phyloP scores from a whole-genome alignment of 2,113 vertebrate genomes.

The Malurus cyaneus region DNA sequence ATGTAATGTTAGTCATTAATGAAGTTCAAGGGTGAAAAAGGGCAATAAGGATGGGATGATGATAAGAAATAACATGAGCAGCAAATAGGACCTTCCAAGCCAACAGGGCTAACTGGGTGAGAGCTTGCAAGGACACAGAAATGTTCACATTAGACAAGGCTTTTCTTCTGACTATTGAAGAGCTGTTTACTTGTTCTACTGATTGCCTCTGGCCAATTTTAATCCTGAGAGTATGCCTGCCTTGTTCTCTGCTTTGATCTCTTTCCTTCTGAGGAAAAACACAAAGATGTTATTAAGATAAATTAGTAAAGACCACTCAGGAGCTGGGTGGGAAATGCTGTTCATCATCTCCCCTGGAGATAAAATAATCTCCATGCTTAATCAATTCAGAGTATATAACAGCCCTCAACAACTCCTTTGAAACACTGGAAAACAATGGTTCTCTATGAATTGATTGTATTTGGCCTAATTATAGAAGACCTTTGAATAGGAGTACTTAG shows the following conservation, averaged over 20 bases:
- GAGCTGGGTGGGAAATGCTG: slow-evolving; percentile 54
- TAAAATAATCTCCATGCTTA: slow-evolving; percentile 36
- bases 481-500: not conserved
- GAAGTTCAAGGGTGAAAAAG: not conserved
- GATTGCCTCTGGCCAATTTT: slow-evolving; percentile 50
- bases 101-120: not conserved
- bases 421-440: slow-evolving; percentile 17
- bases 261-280: slow-evolving; percentile 45
- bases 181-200: slow-evolving; percentile 43
- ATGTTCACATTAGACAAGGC: not conserved
- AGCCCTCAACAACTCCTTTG: not conserved
- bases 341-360: slow-evolving; percentile 46
- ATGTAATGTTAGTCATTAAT: not conserved
- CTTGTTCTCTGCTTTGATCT: slow-evolving; percentile 56
- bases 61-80: not conserved
- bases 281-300: slow-evolving; percentile 64
- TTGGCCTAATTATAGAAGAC: slow-evolving; percentile 1
- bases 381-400: not conserved
- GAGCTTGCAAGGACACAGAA: not conserved
- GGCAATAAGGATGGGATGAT: not conserved
- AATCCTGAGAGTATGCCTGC: slow-evolving; percentile 20
- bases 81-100: not conserved
- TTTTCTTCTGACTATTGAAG: slow-evolving; percentile 23
- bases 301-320: slow-evolving; percentile 46
- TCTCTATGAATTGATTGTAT: not conserved